Evolutionary conservation across 2,797 vertebrate genomes (phyloP), one percentile per base, ranked within the genome.

Genomic region (Catamblyrhynchus diadema): DNA sequence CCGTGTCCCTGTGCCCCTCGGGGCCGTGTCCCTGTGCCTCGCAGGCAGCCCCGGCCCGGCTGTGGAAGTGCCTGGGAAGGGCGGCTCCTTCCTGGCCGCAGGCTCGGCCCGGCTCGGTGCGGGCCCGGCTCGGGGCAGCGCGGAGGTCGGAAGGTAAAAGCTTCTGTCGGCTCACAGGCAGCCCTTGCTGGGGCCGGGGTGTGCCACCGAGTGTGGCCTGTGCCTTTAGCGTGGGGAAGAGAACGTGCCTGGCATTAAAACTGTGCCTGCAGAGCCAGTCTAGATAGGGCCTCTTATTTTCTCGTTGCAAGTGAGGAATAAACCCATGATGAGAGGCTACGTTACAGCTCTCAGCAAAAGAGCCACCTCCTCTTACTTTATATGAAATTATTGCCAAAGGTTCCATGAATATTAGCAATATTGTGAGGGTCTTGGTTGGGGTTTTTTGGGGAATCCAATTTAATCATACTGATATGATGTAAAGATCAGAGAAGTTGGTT

Each of bases 211-310:
- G 27, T 11, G 28, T 72, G 73, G 28, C 64, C 57, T 35, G 25
- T 57, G 60, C 54, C 24, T 66, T 66, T 10, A 22, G 30, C 39
- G 2, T 0, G 5, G 60, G 48, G 30, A 77, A 21, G 21, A 57
- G 59, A 64, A 61, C 42, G 16, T 8, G 21, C 20, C 8, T 25
- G 80, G 22, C 51, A 23, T 54, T 18, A 12, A 19, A 75, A 25
- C 9, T 3, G 24, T 12, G 24, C 60, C 39, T 47, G 0, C 32
- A 39, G 27, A 59, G 59, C 7, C 72, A 18, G 27, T 6, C 10
- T 5, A 33, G 23, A 2, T 8, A 3, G 0, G 6, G 47, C 32
- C 8, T 70, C 21, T 20, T 20, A 0, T 17, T 71, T 51, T 9
- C 50, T 54, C 44, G 4, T 33, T 83, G 32, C 10, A 10, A 13